Evolutionary conservation across 2,113 vertebrate species (phyloP).

Genomic region (Gymnocephalus cernua): DNA sequence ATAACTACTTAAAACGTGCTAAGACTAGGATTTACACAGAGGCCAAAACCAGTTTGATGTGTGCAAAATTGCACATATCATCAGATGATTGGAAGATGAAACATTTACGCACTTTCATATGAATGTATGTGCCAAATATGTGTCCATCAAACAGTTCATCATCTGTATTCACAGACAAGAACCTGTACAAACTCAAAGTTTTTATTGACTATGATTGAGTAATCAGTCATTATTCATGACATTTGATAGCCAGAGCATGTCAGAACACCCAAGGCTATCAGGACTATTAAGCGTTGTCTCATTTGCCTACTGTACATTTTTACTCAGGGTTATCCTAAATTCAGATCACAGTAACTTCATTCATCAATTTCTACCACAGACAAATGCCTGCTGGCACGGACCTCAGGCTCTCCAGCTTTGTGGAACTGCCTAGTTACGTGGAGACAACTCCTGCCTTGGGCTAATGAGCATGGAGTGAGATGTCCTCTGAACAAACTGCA

Average conservation of each 20-base stretch:
- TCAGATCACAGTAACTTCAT: constrained; percentile 18
- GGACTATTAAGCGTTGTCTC: constrained; percentile 12
- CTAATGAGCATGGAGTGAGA: constrained; percentile 55
- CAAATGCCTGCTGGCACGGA: constrained; percentile 27
- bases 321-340: not conserved
- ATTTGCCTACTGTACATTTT: constrained; percentile 3
- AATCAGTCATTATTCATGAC: not conserved
- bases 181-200: not conserved
- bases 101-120: not conserved
- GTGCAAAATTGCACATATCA: not conserved
- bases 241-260: not conserved
- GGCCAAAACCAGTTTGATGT: not conserved
- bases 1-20: not conserved
- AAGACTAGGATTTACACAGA: not conserved
- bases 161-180: not conserved
- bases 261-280: not conserved
- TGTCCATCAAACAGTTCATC: not conserved
- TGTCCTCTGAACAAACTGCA: constrained; percentile 50
- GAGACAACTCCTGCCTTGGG: constrained; percentile 44
- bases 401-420: constrained; percentile 29
- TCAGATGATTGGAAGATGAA: not conserved
- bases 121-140: not conserved
- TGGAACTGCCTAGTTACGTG: constrained; percentile 20
- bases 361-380: constrained; percentile 15
- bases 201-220: not conserved